phyloP scores from a whole-genome alignment of 1,140 invertebrate genomes.

The Cepaea nemoralis region DNA sequence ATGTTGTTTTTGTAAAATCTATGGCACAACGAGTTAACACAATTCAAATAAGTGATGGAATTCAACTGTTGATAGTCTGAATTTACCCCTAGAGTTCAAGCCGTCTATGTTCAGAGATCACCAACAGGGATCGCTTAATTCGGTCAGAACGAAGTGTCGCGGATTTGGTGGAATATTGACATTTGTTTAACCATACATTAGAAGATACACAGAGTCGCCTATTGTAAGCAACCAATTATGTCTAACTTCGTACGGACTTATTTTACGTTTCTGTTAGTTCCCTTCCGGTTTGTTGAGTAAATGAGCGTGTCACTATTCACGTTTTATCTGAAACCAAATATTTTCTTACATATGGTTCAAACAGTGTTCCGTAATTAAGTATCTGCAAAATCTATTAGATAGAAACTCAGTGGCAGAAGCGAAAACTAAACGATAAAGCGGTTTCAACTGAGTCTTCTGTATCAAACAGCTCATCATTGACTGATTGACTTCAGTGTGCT shows the following conservation, averaged over 20 bases:
- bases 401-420: too few species aligned
- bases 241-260: not conserved
- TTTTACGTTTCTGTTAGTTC: not conserved
- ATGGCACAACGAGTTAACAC: too few species aligned
- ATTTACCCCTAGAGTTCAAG: not conserved
- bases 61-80: not conserved
- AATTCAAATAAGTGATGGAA: too few species aligned
- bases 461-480: too few species aligned
- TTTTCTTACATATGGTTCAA: not conserved
- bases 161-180: not conserved
- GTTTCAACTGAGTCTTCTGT: too few species aligned
- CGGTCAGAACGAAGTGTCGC: not conserved
- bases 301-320: not conserved
- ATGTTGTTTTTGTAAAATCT: too few species aligned
- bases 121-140: not conserved
- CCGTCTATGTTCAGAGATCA: not conserved
- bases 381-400: too few species aligned
- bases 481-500: too few species aligned
- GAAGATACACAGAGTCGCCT: not conserved
- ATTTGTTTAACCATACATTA: not conserved
- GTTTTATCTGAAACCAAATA: too few species aligned
- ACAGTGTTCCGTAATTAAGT: too few species aligned
- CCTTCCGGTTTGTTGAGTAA: not conserved
- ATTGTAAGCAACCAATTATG: not conserved
- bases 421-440: too few species aligned